Evolutionary conservation across 64 coral and sea anemone species (phyloP), one percentile per base, ranked within the genome.

Genomic region (Pachyseris speciosa): DNA sequence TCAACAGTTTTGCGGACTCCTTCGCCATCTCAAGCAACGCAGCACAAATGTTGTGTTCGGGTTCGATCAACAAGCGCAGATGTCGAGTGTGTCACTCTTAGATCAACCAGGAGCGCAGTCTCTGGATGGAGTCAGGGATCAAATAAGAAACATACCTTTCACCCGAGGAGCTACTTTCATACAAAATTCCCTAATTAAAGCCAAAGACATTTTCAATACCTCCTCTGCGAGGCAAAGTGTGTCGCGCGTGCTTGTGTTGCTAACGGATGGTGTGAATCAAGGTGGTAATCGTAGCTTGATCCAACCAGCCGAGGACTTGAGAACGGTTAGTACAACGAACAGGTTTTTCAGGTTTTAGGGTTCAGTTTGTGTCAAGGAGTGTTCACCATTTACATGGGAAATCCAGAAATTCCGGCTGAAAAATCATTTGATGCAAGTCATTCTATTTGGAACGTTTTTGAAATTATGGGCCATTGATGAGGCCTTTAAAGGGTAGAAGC

Each of bases 221-320:
- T 71, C 67, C 1, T n/a, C 77, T 26, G 15, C 37, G 20, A 20
- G 33, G 7, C 31, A 20, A 4, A 37, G 58, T 59, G 53, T 27
- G 12, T 0, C 32, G 6, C 53, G 53, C 5, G 53, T 61, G 20
- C 31, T 57, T 16, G 77, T 61, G 17, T 61, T 81, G 37, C 8
- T 81, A 40, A 81, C 77, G 31, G 77, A 81, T 61, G 77, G 77
- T 26, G 77, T 63, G 6, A 81, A 81, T 81, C 37, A 40, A 15
- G 28, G 51, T 63, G 77, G 77, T 8, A 41, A 32, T 34, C 30
- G 40, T 4, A 32, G 31, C 20, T 5, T 81, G 25, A 26, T 51
- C 27, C 73, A 50, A 32, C 53, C 31, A 12, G 77, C 51, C 32
- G 2, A 60, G 30, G 33, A 40, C 5, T 41, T 81, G 37, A 81